These are phyloP conservation scores for Argyrosomus regius DNA, from an alignment of 2,797 vertebrate species.

Conservation along the genomic window DNA sequence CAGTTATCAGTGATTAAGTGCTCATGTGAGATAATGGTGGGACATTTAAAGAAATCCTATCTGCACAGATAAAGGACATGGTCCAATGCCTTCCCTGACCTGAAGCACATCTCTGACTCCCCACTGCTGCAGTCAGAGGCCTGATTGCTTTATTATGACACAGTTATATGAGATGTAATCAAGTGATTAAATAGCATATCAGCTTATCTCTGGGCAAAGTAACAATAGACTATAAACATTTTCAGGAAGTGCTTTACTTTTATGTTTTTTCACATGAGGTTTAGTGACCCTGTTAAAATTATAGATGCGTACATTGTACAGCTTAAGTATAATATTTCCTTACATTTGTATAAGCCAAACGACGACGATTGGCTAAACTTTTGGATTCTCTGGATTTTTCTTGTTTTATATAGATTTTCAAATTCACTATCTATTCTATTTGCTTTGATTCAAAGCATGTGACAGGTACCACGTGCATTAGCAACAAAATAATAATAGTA, in stretches of 20 bases:
- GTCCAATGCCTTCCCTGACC: conserved; percentile 26
- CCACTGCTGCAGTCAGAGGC: conserved; percentile 34
- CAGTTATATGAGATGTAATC: conserved; percentile 45
- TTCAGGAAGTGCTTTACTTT: background rate
- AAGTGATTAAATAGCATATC: conserved; percentile 31
- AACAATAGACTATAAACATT: conserved; percentile 10
- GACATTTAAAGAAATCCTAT: conserved; percentile 15
- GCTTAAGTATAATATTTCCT: background rate
- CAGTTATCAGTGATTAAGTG: conserved; percentile 42
- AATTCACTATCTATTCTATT: background rate
- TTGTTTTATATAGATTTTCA: background rate
- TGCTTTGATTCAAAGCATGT: background rate
- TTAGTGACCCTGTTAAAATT: background rate
- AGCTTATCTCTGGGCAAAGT: conserved; percentile 25
- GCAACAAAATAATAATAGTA: background rate
- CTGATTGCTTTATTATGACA: conserved; percentile 52
- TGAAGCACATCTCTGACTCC: conserved; percentile 6
- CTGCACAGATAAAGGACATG: background rate
- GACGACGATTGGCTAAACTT: no score
- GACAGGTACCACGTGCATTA: background rate
- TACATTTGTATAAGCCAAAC: background rate
- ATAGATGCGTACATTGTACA: background rate
- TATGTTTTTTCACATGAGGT: background rate
- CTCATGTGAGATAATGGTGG: conserved; percentile 21
- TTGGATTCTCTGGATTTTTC: no score